Evolutionary conservation across 2,888 invertebrate genomes (phyloP), one percentile per base, ranked within the genome.

Genomic region (Oligia fasciuncula): DNA sequence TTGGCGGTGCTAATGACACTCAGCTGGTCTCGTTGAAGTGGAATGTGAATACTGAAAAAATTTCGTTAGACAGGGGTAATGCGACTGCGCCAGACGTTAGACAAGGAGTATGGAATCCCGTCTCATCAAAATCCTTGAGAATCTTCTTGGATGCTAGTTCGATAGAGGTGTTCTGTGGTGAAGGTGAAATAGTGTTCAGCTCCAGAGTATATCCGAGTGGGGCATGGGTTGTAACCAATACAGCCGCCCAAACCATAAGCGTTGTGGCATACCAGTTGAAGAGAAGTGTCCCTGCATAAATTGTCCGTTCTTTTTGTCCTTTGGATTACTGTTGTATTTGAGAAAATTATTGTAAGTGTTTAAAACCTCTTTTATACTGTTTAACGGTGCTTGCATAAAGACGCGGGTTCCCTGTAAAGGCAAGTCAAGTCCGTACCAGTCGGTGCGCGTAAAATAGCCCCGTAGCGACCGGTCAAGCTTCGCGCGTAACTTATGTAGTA

Each of bases 101-200:
- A 60, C 95, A 95, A 84, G 95, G 94, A 17, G 93, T 93, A 76
- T 96, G 96, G 96, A 81, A 66, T 14, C 94, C 95, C 0, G 89
- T 92, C 2, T 85, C 86, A 0, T 90, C 92, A 0, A 81, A 77
- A 9, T 78, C 90, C 1, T 95, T 94, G 94, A 92, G 95, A 77
- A 88, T 96, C 2, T 96, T 95, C 88, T 82, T 96, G 8, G 96
- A 96, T 74, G 92, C 96, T 2, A 95, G 96, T 88, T 95, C 96
- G 0, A 70, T 96, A 73, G 96, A 96, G 82, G 83, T 96, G 67
- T 96, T 96, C 89, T 96, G 96, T 73, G 96, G 96, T 0, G 94
- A 95, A 83, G 96, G 96, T 3, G 96, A 96, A 79, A 94, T 95
- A 0, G 96, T 96, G 2, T 95, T 96, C 84, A 96, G 96, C 81